A percentile compares a stretch with the other conserved stretches of the same genome.
Evolutionary conservation across 2,113 vertebrate species (phyloP).

Genomic region (Nipponia nippon): DNA sequence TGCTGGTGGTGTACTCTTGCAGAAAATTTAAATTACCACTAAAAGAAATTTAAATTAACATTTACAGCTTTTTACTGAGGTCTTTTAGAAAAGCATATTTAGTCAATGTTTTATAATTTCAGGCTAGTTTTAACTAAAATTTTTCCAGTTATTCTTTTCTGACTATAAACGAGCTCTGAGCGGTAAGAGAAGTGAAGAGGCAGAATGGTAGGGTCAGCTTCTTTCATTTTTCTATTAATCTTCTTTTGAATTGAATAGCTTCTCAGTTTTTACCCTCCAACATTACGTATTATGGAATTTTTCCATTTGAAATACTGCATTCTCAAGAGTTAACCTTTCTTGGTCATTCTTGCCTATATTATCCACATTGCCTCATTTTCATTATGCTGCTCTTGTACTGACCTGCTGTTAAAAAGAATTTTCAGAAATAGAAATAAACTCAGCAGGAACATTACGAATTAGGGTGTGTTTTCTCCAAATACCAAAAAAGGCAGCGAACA

Average conservation of each 20-base stretch:
- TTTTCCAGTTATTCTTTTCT: not conserved
- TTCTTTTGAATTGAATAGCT: not conserved
- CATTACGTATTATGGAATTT: not conserved
- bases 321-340: not conserved
- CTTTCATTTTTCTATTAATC: not conserved
- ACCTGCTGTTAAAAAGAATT: conserved; percentile 35
- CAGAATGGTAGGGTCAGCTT: not conserved
- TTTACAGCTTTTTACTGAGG: not conserved
- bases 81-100: not conserved
- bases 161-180: not conserved
- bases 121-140: not conserved
- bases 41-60: not conserved
- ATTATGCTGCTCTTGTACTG: not conserved
- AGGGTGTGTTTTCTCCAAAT: conserved; percentile 19
- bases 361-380: conserved; percentile 29
- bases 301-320: not conserved
- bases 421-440: conserved; percentile 49
- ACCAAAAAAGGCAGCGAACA: conserved; percentile 14
- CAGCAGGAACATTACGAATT: not conserved
- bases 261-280: not conserved
- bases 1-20: not conserved
- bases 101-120: not conserved
- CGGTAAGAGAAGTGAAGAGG: not conserved
- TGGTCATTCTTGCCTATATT: not conserved
- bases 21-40: not conserved